A percentile compares a stretch with the other conserved stretches of the same genome.
These are phyloP conservation scores for Stigmatopora argus DNA, from an alignment of 2,113 vertebrate species.

Conservation along the genomic window DNA sequence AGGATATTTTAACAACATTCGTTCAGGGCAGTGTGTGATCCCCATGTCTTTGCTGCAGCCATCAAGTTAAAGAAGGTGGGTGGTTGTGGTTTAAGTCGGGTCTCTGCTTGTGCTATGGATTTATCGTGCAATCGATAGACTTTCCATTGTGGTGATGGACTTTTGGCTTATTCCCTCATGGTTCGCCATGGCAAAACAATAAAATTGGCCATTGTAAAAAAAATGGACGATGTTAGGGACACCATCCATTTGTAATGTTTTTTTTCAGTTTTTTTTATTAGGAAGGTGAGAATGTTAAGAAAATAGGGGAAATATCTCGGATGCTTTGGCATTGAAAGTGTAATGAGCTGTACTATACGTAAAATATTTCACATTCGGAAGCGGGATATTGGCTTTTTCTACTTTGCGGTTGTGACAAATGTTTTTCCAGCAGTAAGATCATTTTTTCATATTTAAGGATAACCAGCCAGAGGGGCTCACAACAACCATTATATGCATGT, in stretches of 20 bases:
- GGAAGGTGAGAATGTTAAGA: too few species aligned
- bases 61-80: constrained; percentile 15
- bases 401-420: background rate
- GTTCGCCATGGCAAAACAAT: too few species aligned
- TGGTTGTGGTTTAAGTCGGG: constrained; percentile 45
- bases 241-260: too few species aligned
- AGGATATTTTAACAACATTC: constrained; percentile 45
- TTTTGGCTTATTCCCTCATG: too few species aligned
- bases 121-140: constrained; percentile 46
- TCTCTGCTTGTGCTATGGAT: constrained; percentile 46
- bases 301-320: too few species aligned
- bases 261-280: too few species aligned
- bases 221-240: constrained; percentile 43
- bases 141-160: constrained; percentile 8
- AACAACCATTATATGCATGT: background rate
- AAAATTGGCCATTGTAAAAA: constrained; percentile 15
- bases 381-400: background rate
- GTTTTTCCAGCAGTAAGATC: background rate
- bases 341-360: background rate
- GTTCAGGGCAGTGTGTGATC: constrained; percentile 18
- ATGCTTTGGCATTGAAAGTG: background rate
- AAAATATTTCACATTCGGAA: background rate
- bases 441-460: background rate
- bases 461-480: background rate
- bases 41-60: background rate